Percentiles rank a stretch among this genome's conserved stretches.
Conservation (phyloP, 2,113 vertebrate species). For the Campylomormyrus tamandua region DNA sequence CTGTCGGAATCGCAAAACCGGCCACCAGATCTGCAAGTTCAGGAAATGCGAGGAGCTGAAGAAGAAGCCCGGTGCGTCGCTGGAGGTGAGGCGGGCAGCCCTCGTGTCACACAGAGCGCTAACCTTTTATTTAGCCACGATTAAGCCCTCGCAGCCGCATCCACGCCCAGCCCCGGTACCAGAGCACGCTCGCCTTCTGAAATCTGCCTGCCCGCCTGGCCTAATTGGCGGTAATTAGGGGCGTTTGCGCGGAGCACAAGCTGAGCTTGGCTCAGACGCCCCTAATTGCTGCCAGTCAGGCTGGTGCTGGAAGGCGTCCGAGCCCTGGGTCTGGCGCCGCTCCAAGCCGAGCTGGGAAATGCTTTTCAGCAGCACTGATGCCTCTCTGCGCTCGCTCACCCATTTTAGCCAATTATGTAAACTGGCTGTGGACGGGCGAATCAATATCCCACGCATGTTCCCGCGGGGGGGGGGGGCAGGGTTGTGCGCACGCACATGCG, state of each 20-base stretch:
- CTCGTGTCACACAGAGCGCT: constrained; percentile 62
- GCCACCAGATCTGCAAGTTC: constrained; percentile 99
- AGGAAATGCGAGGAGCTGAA: constrained; percentile 97
- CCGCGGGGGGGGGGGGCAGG: constrained; percentile 48
- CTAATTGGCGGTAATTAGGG: constrained; percentile 79
- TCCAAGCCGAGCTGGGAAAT: constrained; percentile 73
- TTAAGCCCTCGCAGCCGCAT: constrained; percentile 70
- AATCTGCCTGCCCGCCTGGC: constrained; percentile 72
- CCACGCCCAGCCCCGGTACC: constrained; percentile 68
- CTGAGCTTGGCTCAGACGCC: constrained; percentile 71
- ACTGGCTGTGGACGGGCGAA: constrained; percentile 63
- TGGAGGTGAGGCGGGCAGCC: constrained; percentile 73
- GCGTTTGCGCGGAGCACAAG: constrained; percentile 69
- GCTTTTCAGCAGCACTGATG: constrained; percentile 57
- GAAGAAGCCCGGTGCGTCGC: constrained; percentile 85
- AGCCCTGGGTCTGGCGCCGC: constrained; percentile 65
- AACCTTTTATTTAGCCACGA: constrained; percentile 73
- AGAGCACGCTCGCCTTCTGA: constrained; percentile 67
- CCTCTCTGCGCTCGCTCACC: constrained; percentile 61
- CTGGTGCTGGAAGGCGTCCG: constrained; percentile 70
- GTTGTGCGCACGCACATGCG: not conserved
- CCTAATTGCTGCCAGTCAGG: constrained; percentile 77
- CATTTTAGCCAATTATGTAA: constrained; percentile 76
- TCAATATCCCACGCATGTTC: constrained; percentile 65
- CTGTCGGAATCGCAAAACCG: constrained; percentile 93